A percentile compares a stretch with the other conserved stretches of the same genome.
Conservation (phyloP, 2,113 vertebrate species). For the Stigmatopora argus region DNA sequence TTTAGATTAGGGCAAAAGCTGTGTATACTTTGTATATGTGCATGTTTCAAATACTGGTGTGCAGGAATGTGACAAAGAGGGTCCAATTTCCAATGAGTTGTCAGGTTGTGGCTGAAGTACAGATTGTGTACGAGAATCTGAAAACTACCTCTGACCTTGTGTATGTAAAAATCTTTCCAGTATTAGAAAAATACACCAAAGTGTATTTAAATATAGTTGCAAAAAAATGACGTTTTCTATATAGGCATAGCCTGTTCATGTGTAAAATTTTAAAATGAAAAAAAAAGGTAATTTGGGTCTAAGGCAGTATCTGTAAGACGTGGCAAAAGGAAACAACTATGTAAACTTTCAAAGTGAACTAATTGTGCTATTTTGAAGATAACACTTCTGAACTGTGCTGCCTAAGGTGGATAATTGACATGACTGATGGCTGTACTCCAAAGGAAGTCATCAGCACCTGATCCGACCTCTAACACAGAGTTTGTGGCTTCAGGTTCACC, state of each 20-base stretch:
- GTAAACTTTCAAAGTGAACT: not conserved
- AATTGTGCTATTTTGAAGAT: not conserved
- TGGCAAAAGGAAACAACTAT: not conserved
- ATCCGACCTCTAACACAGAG: slow-evolving; percentile 13
- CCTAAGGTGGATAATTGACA: not conserved
- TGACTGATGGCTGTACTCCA: slow-evolving; percentile 26
- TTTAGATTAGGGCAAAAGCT: not conserved
- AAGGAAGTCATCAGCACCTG: slow-evolving; percentile 22
- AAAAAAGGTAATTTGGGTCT: not conserved
- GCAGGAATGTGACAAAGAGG: no score
- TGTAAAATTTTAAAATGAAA: not conserved
- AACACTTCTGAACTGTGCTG: not conserved
- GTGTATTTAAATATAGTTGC: no score
- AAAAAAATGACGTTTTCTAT: no score
- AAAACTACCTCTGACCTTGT: no score
- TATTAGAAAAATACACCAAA: no score
- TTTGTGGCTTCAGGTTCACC: slow-evolving; percentile 28
- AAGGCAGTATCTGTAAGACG: not conserved
- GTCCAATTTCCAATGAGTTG: no score
- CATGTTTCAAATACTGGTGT: no score
- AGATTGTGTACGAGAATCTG: no score
- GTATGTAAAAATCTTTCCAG: no score
- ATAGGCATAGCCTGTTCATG: not conserved
- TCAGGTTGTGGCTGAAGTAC: no score
- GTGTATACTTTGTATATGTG: not conserved